Base-by-base conservation (phyloP, 2,888 invertebrate species). In the Agapetus fuscipes region DNA sequence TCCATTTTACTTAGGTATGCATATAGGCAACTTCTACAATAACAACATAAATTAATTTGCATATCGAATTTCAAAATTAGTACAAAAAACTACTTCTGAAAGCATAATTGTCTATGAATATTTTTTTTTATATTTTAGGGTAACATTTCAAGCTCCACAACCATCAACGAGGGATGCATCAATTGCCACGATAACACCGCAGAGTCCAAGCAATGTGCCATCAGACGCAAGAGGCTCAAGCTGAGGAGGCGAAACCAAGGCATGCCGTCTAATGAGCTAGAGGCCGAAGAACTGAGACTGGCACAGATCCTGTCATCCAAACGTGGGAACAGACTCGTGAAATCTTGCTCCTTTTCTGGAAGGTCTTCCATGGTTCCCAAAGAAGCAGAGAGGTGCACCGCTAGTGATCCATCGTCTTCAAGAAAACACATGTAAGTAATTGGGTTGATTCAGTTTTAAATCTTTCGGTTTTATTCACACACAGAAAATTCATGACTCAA, bases 281-380 rank as follows among this genome's bases (percentile, higher is more conserved):
- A 51, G 51, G 38, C 45, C 50, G 38, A 51, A 50, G 30, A 58
- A 54, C 32, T 56, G 49, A 34, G 53, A 57, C 46, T 57, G 59
- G 30, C 59, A 50, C 49, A 52, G 52, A 44, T 56, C 54, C 30
- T 15, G 7, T 26, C 41, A 4, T 34, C 37, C n/a, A 32, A 30
- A 4, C 26, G 35, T 16, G 42, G 52, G 12, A 67, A 71, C 44
- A 62, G 72, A 26, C 58, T 83, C 34, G 76, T 83, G 12, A 85
- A 86, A 62, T 83, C 83, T 0, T 77, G 80, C 28, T 82, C 83
- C 5, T 82, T 83, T 62, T 80, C 82, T 37, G 80, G 81, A 11
- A 70, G 76, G 41, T 62, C 73, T 39, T 68, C 69, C 34, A 65
- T 71, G 1, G 70, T 74, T 50, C 67, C 72, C 17, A 45, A 37